Conservation (phyloP, 2,888 invertebrate species). For the Heliconius ismenius region DNA sequence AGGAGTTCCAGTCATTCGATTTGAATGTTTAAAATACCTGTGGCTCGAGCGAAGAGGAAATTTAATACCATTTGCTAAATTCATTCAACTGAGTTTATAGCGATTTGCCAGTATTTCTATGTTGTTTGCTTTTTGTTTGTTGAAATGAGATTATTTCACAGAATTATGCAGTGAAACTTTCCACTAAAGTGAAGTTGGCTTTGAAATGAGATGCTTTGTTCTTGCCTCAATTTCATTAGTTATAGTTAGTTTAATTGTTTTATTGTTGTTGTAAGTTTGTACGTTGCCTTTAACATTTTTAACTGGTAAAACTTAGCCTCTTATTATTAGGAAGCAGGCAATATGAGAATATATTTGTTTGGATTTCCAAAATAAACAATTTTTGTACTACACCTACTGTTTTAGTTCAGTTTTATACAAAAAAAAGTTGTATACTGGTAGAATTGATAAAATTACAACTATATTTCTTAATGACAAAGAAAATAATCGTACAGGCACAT, state of each 20-base stretch:
- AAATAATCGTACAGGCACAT: too few species aligned
- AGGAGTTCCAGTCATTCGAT: not conserved
- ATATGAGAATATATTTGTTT: not conserved
- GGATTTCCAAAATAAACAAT: not conserved
- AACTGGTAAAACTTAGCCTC: not conserved
- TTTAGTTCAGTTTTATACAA: not conserved
- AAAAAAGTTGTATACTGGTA: not conserved
- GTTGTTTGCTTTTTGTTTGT: not conserved
- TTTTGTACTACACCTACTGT: not conserved
- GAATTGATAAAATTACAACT: not conserved
- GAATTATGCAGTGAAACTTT: constrained; percentile 2
- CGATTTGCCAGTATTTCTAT: not conserved
- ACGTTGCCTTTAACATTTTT: not conserved
- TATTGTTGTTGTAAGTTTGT: constrained; percentile 5
- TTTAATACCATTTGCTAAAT: not conserved
- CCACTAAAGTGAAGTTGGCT: not conserved
- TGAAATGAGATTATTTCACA: not conserved
- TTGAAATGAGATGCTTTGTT: constrained; percentile 6
- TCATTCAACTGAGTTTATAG: constrained; percentile 4
- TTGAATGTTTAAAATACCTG: constrained; percentile 11
- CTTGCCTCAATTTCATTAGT: not conserved
- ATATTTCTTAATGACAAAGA: not conserved
- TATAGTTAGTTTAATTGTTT: constrained; percentile 15
- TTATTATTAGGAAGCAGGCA: not conserved
- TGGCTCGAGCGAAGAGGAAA: not conserved